phyloP scores from a whole-genome alignment of 1,140 invertebrate genomes.

The Oncopodura yosiiana region DNA sequence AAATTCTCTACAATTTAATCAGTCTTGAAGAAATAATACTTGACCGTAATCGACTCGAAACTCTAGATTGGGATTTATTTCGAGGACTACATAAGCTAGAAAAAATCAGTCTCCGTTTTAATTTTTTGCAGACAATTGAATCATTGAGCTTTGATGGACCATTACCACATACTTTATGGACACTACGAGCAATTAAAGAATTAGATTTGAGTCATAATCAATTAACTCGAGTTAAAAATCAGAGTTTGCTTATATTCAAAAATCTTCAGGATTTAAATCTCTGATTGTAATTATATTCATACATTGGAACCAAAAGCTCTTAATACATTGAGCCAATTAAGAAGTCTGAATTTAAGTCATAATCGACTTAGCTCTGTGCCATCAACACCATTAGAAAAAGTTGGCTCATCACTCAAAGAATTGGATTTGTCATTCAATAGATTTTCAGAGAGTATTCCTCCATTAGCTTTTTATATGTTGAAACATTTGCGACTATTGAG shows the following conservation, averaged over 20 bases:
- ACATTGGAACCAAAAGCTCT: constrained; percentile 30
- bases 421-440: constrained; percentile 67
- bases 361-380: constrained; percentile 70
- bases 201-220: constrained; percentile 73
- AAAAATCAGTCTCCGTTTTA: constrained; percentile 27
- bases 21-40: constrained; percentile 61
- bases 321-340: background rate
- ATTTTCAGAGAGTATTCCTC: constrained; percentile 51
- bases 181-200: constrained; percentile 50
- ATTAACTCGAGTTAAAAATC: constrained; percentile 51
- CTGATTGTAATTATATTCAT: constrained; percentile 32
- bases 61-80: constrained; percentile 37
- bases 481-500: constrained; percentile 63
- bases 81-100: constrained; percentile 52
- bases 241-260: constrained; percentile 15
- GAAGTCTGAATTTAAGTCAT: constrained; percentile 58
- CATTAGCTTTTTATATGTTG: constrained; percentile 66
- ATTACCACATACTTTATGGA: constrained; percentile 26
- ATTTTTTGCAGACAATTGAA: constrained; percentile 35
- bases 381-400: constrained; percentile 59
- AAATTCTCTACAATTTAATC: constrained; percentile 59
- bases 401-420: constrained; percentile 55
- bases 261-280: constrained; percentile 25
- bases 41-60: constrained; percentile 52
- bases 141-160: too few species aligned